Base-by-base conservation (phyloP, 2,888 invertebrate species). In the Argyra leucocephala region DNA sequence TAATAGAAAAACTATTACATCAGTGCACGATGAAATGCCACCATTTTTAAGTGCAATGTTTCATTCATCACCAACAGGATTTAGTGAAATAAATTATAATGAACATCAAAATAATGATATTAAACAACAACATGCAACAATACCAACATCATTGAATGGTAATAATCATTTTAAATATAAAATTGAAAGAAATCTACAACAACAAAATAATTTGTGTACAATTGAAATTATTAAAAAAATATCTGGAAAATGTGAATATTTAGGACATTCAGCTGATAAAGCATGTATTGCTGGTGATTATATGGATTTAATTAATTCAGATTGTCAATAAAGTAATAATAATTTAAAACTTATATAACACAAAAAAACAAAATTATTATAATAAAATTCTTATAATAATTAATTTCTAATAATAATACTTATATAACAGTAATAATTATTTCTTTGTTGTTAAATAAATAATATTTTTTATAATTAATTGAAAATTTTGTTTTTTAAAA, bases 271-370 rank as follows among this genome's bases (percentile, higher is more conserved):
- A 21, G n/a, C 61, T 12, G 63, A 36, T 18, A 48, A 58, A 63
- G 66, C 63, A 3, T 67, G 66, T 62, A 57, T 67, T 37, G 65
- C 66, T 57, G 66, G 66, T 18, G 60, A 57, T 31, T 67, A 67
- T 57, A 67, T 67, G 65, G 64, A 65, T 65, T 22, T 65, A 26
- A 62, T 67, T 60, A 65, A 60, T 61, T 23, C 57, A 18, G 63
- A 63, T 6, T 67, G 66, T 57, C 63, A 60, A 10, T 64, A 66
- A 62, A n/a, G n/a, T n/a, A n/a, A n/a, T n/a, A n/a, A n/a, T n/a
- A n/a, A n/a, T n/a, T n/a, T n/a, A n/a, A n/a, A n/a, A n/a, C n/a
- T n/a, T n/a, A n/a, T n/a, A n/a, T n/a, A n/a, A n/a, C n/a, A n/a
- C n/a, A n/a, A n/a, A n/a, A n/a, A n/a, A n/a, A n/a, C n/a, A n/a